Conservation (phyloP, 2,888 invertebrate species). For the Apotomis turbidana region DNA sequence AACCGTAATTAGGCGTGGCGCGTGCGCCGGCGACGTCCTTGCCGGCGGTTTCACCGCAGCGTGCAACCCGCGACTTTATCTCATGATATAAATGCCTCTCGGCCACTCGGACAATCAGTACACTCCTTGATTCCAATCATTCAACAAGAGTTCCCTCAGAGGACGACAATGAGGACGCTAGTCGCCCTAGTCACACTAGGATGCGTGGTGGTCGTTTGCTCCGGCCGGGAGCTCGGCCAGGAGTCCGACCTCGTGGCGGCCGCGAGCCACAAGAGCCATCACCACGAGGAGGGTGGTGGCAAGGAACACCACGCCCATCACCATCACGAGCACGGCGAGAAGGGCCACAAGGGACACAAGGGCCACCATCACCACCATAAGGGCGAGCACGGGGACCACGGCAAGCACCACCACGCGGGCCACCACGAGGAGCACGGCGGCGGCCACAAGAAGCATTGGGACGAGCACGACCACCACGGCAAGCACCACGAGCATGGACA, state of each 20-base stretch:
- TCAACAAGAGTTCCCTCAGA: constrained; percentile 58
- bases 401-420: constrained; percentile 89
- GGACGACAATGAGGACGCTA: constrained; percentile 74
- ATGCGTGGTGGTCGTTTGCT: constrained; percentile 66
- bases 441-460: constrained; percentile 91
- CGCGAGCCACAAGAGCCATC: constrained; percentile 77
- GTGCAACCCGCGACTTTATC: constrained; percentile 72
- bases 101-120: constrained; percentile 67
- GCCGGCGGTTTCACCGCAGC: constrained; percentile 74
- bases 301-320: constrained; percentile 87
- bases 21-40: constrained; percentile 73
- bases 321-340: constrained; percentile 88
- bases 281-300: constrained; percentile 87
- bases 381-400: constrained; percentile 90
- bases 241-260: constrained; percentile 78
- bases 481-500: constrained; percentile 91
- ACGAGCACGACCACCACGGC: constrained; percentile 89
- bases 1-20: constrained; percentile 70
- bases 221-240: constrained; percentile 69
- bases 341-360: constrained; percentile 91
- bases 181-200: constrained; percentile 71
- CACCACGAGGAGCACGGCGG: constrained; percentile 91
- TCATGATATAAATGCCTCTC: constrained; percentile 76
- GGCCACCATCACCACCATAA: constrained; percentile 90
- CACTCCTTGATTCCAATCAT: constrained; percentile 68